Percentiles rank a stretch among this genome's conserved stretches.
phyloP scores from a whole-genome alignment of 2,113 vertebrate species.

The Colistium nudipinnis region DNA sequence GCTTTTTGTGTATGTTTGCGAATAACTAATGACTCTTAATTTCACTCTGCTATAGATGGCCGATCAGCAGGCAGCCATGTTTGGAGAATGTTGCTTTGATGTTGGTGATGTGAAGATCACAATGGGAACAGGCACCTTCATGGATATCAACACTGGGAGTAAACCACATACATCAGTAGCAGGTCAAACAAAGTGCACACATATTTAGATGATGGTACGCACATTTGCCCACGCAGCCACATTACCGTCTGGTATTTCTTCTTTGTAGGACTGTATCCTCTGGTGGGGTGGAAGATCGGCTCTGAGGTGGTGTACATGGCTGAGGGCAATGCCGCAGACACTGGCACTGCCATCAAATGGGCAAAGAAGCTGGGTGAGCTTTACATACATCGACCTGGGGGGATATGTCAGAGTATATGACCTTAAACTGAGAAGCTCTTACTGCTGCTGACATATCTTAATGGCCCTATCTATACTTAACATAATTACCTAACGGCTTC shows the following conservation, averaged over 20 bases:
- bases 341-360: constrained; percentile 91
- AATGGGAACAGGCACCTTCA: constrained; percentile 96
- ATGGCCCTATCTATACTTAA: neutral
- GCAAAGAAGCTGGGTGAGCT: constrained; percentile 90
- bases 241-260: neutral
- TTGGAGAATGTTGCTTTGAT: constrained; percentile 96
- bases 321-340: constrained; percentile 91
- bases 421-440: neutral
- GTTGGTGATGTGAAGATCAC: constrained; percentile 93
- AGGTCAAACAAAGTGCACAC: constrained; percentile 74
- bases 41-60: constrained; percentile 83
- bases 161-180: constrained; percentile 82
- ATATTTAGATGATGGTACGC: no score
- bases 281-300: constrained; percentile 97
- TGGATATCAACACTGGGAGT: constrained; percentile 94
- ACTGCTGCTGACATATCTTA: no score
- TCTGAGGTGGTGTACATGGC: constrained; percentile 90
- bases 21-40: neutral
- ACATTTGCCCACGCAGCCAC: neutral
- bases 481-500: neutral
- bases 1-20: neutral
- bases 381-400: neutral
- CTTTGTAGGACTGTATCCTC: constrained; percentile 89
- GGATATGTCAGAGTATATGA: neutral
- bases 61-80: constrained; percentile 98